Evolutionary conservation across 2,113 vertebrate species (phyloP).

Genomic region (Melanostigma gelatinosum): DNA sequence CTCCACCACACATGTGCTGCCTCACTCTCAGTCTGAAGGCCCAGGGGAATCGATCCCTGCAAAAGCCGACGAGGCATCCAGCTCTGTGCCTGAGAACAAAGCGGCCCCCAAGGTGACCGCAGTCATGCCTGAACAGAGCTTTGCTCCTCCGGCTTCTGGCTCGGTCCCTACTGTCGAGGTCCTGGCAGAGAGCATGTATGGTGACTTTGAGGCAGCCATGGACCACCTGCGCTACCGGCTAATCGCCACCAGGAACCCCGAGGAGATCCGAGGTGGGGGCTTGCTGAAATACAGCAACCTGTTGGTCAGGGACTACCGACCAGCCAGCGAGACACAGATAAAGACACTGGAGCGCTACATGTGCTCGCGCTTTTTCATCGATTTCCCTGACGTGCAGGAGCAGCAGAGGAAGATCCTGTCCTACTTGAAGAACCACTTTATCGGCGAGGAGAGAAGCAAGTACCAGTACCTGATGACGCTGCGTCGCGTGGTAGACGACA

Average conservation of each 20-base stretch:
- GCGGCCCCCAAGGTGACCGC: slow-evolving; percentile 39
- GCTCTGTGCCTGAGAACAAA: slow-evolving; percentile 54
- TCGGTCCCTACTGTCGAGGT: slow-evolving; percentile 81
- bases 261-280: slow-evolving; percentile 96
- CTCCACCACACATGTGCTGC: slow-evolving; percentile 50
- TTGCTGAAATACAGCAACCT: slow-evolving; percentile 97
- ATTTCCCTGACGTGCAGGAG: slow-evolving; percentile 93
- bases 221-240: slow-evolving; percentile 90
- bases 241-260: slow-evolving; percentile 93
- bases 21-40: slow-evolving; percentile 45
- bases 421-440: slow-evolving; percentile 95
- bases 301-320: slow-evolving; percentile 93
- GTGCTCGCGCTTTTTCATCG: slow-evolving; percentile 98
- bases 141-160: slow-evolving; percentile 28
- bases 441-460: slow-evolving; percentile 95
- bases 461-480: slow-evolving; percentile 98
- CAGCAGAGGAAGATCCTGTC: slow-evolving; percentile 97
- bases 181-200: slow-evolving; percentile 95
- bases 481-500: slow-evolving; percentile 90
- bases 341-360: slow-evolving; percentile 96
- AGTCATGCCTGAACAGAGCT: slow-evolving; percentile 52
- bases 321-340: slow-evolving; percentile 90
- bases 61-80: slow-evolving; percentile 34
- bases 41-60: slow-evolving; percentile 41
- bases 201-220: slow-evolving; percentile 93